Base-by-base conservation (phyloP, 2,113 vertebrate species). In the Lagenorhynchus albirostris region DNA sequence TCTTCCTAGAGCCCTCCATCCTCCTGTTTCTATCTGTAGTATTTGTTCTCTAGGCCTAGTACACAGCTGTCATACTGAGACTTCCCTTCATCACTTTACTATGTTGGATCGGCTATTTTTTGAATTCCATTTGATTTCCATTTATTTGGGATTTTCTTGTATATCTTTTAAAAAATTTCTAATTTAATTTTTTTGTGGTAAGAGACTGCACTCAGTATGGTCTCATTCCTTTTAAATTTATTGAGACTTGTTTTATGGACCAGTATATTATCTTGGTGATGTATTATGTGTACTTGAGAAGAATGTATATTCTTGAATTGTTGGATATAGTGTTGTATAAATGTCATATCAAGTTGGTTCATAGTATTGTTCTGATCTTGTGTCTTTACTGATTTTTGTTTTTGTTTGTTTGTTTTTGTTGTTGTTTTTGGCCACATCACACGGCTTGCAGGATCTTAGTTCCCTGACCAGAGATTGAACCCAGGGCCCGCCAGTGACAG, bases 181-280 rank as follows among this genome's bases (percentile, higher is more conserved):
- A 70, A 23, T 67, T 62, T 82, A 68, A 63, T 94, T 85, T 1
- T 96, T 44, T 92, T 60, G 31, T 71, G 50, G 9, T 55, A 50
- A n/a, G 26, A 60, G 21, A 68, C 38, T 31, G 44, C 10, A 76
- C 4, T 47, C 10, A 89, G 36, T 80, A 9, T 89, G 20, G 68
- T 83, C 50, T 94, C 31, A 63, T 88, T 91, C 4, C 36, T 76
- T 95, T 95, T 91, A 82, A 95, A 44, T 95, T 77, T 91, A 60
- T 84, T 70, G 53, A 91, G 87, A 31, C 47, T 91, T 70, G 12
- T 86, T 91, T 97, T 88, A 29, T 77, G 70, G 4, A 7, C 63
- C 14, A 44, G 13, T 70, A 3, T 81, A 41, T 74, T 79, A 55
- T 87, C n/a, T 60, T 87, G 81, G n/a, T 95, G 17, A 33, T 83